Base-by-base conservation (phyloP, 1,140 invertebrate genomes). In the Sitodiplosis mosellana region DNA sequence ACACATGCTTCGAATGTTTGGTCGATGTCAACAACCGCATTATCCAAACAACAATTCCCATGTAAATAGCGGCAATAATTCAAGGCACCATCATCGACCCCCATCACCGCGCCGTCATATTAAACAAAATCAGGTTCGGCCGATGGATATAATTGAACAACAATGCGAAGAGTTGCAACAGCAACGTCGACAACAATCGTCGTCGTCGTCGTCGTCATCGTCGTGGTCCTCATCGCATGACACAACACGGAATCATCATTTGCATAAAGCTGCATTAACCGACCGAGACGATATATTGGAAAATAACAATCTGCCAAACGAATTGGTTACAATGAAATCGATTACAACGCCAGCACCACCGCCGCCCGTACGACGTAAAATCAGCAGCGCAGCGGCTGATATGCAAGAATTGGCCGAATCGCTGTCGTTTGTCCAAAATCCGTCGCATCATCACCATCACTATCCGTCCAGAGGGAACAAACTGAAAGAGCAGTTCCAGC, bases 321-420 rank as follows among this genome's bases (percentile, higher is more conserved):
- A 27, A 20, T 59, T 54, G 6, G 48, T 38, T 33, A 14, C 46
- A 12, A 49, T 41, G 37, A 27, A 49, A 15, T 60, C 54, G 34
- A 27, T 62, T 54, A 37, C 49, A 49, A 60, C 71, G 40, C 70
- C 70, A 3, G 65, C 69, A 0, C 49, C 71, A 47, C 65, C 68
- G 3, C 61, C 70, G 10, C 69, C 70, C 2, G 59, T 67, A 10
- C 59, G 66, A 7, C 59, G 67, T 10, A 66, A 71, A 41, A 66
- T 68, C 49, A 64, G 60, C 19, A 59, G 59, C 48, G 56, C 59
- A 50, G 60, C 56, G 11, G 27, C 27, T 10, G 63, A 67, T 50
- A 48, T 73, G 51, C 67, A 70, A 33, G 69, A 72, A 47, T 53
- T 73, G 15, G 67, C 67, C n/a, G 69, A 72, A 36, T 66, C 69